These are phyloP conservation scores for Matsumyia berberina DNA, from an alignment of 2,888 invertebrate genomes.

Conservation along the genomic window DNA sequence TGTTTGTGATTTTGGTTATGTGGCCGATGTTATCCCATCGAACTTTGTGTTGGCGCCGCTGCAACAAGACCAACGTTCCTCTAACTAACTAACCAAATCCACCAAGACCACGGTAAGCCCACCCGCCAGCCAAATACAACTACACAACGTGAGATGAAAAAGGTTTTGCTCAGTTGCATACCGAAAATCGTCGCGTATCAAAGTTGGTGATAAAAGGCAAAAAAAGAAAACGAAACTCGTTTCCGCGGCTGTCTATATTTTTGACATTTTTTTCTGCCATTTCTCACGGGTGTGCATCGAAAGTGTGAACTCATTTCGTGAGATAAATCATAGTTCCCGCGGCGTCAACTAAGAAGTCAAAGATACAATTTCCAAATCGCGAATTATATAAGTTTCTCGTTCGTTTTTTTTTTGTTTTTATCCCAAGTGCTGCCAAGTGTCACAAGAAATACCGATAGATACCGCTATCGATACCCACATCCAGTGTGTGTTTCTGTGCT, in stretches of 20 bases:
- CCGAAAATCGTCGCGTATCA: conserved; percentile 65
- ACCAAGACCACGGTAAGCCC: conserved; percentile 37
- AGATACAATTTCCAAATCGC: neutral
- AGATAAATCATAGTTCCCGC: neutral
- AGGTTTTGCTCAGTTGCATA: conserved; percentile 65
- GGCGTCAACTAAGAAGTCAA: neutral
- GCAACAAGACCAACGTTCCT: conserved; percentile 57
- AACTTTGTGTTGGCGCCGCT: conserved; percentile 64
- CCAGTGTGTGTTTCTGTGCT: no score
- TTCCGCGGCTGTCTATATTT: conserved; percentile 14
- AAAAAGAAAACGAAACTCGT: conserved; percentile 17
- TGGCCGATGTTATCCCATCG: conserved; percentile 43
- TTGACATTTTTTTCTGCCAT: neutral
- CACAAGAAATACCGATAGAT: conserved; percentile 26
- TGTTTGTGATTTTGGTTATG: conserved; percentile 46
- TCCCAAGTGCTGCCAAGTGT: conserved; percentile 45
- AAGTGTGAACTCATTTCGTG: neutral
- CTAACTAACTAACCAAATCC: conserved; percentile 48
- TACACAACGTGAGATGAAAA: conserved; percentile 58
- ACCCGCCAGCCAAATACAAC: conserved; percentile 31
- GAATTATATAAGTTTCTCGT: conserved; percentile 62
- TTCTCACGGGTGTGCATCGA: neutral
- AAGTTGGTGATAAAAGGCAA: conserved; percentile 36
- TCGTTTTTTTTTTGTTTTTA: conserved; percentile 41
- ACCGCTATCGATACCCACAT: conserved; percentile 11